Conservation (phyloP, 2,113 vertebrate genomes). For the Corydoras sp. region DNA sequence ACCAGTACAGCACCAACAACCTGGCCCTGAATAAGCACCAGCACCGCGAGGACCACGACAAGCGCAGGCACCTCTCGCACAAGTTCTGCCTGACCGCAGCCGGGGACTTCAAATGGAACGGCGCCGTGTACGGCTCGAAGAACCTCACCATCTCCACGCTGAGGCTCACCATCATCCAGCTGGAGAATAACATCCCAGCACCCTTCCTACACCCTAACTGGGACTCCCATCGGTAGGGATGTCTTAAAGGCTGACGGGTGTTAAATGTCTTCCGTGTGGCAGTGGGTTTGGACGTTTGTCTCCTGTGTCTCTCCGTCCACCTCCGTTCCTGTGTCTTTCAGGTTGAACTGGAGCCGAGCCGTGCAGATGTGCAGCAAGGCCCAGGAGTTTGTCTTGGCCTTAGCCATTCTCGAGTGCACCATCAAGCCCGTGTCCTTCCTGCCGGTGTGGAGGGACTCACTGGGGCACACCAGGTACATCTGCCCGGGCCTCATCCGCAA, state of each 20-base stretch:
- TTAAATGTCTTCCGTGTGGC: neutral
- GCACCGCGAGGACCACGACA: constrained; percentile 96
- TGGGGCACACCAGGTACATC: constrained; percentile 90
- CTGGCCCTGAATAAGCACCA: constrained; percentile 96
- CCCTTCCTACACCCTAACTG: constrained; percentile 97
- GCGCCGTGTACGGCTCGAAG: constrained; percentile 88
- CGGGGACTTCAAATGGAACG: constrained; percentile 96
- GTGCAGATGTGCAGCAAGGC: constrained; percentile 99
- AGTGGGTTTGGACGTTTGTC: neutral
- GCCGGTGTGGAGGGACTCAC: constrained; percentile 89
- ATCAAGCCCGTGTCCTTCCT: constrained; percentile 97
- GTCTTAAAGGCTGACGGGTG: neutral
- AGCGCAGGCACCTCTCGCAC: constrained; percentile 92
- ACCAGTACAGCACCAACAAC: constrained; percentile 92
- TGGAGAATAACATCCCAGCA: constrained; percentile 89
- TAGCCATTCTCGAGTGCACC: constrained; percentile 95
- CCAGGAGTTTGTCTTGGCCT: constrained; percentile 89
- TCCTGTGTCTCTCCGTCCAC: neutral
- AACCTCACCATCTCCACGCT: constrained; percentile 88
- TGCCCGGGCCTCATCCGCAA: too few relatives aligned
- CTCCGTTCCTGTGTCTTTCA: constrained; percentile 38
- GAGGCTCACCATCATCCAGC: constrained; percentile 90
- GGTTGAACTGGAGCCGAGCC: constrained; percentile 97
- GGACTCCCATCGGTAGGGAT: constrained; percentile 91
- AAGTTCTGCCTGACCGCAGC: constrained; percentile 94